Conservation (phyloP, 2,888 invertebrate genomes). For the Timandra comae region DNA sequence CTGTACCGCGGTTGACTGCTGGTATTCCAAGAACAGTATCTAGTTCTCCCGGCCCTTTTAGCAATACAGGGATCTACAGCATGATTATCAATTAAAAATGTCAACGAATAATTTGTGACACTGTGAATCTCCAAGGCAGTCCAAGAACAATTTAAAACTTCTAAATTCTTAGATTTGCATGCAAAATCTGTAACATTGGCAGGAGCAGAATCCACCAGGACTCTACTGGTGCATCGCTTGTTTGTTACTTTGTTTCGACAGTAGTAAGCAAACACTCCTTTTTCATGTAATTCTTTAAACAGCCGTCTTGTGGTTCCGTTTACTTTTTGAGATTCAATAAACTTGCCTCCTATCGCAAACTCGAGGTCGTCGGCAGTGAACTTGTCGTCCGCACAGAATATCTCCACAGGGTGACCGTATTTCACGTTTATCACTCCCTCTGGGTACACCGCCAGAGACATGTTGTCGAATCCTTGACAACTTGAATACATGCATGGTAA, state of each 20-base stretch:
- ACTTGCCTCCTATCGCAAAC: constrained; percentile 42
- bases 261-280: constrained; percentile 69
- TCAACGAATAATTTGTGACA: constrained; percentile 40
- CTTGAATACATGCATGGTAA: constrained; percentile 53
- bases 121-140: constrained; percentile 69
- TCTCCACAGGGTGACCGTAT: constrained; percentile 78
- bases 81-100: constrained; percentile 40
- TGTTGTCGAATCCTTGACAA: constrained; percentile 42
- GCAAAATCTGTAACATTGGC: constrained; percentile 80
- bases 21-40: constrained; percentile 49
- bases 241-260: constrained; percentile 61
- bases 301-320: constrained; percentile 80
- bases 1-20: constrained; percentile 58
- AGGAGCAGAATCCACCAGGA: constrained; percentile 75
- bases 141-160: constrained; percentile 86
- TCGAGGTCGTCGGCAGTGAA: constrained; percentile 57
- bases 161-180: constrained; percentile 85
- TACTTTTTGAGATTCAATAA: constrained; percentile 59
- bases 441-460: constrained; percentile 65
- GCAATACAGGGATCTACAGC: constrained; percentile 34
- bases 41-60: constrained; percentile 1
- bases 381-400: constrained; percentile 78
- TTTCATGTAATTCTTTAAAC: constrained; percentile 71
- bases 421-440: constrained; percentile 74
- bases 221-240: constrained; percentile 44